Base-by-base conservation (phyloP, 2,888 invertebrate species). In the Macrophya annulata region DNA sequence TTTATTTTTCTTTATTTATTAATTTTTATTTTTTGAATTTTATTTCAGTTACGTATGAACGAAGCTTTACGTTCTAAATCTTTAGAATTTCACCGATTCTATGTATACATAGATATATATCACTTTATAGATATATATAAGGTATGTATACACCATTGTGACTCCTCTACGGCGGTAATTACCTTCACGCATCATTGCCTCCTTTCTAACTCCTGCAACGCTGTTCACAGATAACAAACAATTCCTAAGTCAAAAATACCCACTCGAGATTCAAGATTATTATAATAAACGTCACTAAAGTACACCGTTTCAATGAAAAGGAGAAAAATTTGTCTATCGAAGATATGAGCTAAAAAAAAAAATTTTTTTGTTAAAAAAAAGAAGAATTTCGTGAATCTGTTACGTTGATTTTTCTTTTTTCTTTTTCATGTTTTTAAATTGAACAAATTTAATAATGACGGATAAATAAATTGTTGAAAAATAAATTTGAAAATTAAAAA, bases 101-200 rank as follows among this genome's bases (percentile, higher is more conserved):
- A 55, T n/a, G 2, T 55, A n/a, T 17, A 55, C 55, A 51, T 6
- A n/a, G 17, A 55, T 31, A n/a, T 17, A 55, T n/a, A n/a, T 17
- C 15, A 12, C 15, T 31, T 2, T 31, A 17, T n/a, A 1, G 25
- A 51, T 15, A 37, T 71, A 71, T 40, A n/a, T n/a, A 43, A 31
- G 31, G 31, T 37, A 72, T 72, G 43, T 72, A 21, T 43, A 77
- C 31, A 77, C 37, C 55, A 55, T 55, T 77, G 55, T 77, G 77
- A 51, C 37, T 77, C n/a, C 77, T 48, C 62, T 12, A 21, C 68
- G 68, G 55, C n/a, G 45, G 77, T 77, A 77, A 77, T 77, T 77
- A 77, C 55, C 77, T 77, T 77, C 77, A 77, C 77, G 77, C 77
- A 51, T 77, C 77, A 77, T 77, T 77, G 77, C 77, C 37, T 77